Evolutionary conservation across 2,797 vertebrate species (phyloP).

Genomic region (Stomatorhinus walkeri): DNA sequence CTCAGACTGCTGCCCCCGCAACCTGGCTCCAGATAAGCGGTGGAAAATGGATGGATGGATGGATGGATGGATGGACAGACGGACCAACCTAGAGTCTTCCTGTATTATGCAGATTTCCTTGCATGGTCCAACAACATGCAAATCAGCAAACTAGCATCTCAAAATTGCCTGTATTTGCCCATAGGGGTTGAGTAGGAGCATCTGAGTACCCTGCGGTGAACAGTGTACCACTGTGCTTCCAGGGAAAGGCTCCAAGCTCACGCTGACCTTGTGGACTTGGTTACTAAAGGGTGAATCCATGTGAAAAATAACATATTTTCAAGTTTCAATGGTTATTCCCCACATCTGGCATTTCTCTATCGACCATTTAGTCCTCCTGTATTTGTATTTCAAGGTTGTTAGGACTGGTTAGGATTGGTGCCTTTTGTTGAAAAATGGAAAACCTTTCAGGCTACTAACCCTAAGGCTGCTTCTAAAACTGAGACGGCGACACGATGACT

Average conservation of each 20-base stretch:
- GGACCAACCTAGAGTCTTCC: background rate
- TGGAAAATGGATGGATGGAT: background rate
- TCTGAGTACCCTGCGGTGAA: background rate
- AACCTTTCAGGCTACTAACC: background rate
- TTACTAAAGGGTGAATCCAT: background rate
- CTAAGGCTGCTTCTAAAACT: background rate
- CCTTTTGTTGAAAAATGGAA: background rate
- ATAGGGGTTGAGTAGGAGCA: background rate
- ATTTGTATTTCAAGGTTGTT: constrained; percentile 1
- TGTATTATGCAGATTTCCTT: background rate
- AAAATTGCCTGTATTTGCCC: background rate
- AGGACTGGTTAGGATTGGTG: background rate
- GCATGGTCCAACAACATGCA: background rate
- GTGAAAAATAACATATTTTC: background rate
- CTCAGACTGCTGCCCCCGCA: background rate
- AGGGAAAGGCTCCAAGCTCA: background rate
- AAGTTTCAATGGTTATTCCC: background rate
- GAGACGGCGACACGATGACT: background rate
- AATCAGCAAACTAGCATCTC: background rate
- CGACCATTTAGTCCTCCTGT: background rate
- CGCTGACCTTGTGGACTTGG: background rate
- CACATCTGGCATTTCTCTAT: background rate
- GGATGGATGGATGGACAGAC: background rate
- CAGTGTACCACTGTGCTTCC: background rate
- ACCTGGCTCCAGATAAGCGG: background rate